A percentile compares a stretch with the other conserved stretches of the same genome.
Conservation (phyloP, 1,140 invertebrate species). For the Drosophila gunungcola region DNA sequence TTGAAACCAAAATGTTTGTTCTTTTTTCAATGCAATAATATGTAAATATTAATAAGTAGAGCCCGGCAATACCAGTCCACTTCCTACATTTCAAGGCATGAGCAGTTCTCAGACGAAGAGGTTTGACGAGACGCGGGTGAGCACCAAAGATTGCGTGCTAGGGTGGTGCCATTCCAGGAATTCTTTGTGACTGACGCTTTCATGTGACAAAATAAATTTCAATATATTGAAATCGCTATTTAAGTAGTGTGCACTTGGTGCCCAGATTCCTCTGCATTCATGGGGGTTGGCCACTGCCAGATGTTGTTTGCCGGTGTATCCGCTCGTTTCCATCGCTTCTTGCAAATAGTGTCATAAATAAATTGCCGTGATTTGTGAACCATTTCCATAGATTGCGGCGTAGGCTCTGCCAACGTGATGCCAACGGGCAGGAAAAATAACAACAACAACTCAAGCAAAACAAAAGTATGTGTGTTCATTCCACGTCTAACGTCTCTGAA, state of each 20-base stretch:
- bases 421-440: constrained; percentile 2
- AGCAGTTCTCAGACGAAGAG: too few species aligned
- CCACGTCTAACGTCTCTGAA: too few species aligned
- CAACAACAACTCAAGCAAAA: constrained; percentile 26
- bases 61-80: too few species aligned
- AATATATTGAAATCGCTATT: constrained; percentile 84
- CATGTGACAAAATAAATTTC: constrained; percentile 84
- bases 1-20: too few species aligned
- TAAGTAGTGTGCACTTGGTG: constrained; percentile 76
- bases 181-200: constrained; percentile 71
- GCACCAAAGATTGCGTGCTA: constrained; percentile 5
- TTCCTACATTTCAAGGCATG: too few species aligned
- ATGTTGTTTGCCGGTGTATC: constrained; percentile 33
- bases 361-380: constrained; percentile 79
- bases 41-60: too few species aligned
- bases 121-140: too few species aligned
- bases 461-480: too few species aligned
- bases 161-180: constrained; percentile 18
- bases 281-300: constrained; percentile 43
- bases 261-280: constrained; percentile 14
- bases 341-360: constrained; percentile 84
- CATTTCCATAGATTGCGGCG: constrained; percentile 30
- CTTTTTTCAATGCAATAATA: too few species aligned
- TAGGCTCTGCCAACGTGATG: too few species aligned
- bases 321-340: constrained; percentile 10